These are phyloP conservation scores for Patagioenas fasciata DNA, from an alignment of 2,113 vertebrate genomes.

Conservation along the genomic window DNA sequence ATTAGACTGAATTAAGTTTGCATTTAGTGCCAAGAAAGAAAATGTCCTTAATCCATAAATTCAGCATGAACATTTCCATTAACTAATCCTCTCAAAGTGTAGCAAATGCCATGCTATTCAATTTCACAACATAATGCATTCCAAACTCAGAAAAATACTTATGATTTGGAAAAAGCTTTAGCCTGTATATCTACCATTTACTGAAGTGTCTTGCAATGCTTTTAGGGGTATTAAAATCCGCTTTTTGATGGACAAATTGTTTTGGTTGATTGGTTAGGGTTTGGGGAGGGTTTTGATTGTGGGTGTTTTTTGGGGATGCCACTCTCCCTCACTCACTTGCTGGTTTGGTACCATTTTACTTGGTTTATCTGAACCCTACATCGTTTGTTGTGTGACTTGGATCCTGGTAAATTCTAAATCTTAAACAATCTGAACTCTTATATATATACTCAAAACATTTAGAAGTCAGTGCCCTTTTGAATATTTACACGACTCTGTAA, in stretches of 20 bases:
- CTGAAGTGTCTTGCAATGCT: neutral
- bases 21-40: neutral
- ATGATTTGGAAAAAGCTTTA: neutral
- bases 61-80: neutral
- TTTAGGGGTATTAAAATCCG: neutral
- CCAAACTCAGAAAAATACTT: neutral
- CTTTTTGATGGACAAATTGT: neutral
- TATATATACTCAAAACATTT: neutral
- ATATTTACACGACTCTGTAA: neutral
- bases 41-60: neutral
- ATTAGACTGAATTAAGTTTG: neutral
- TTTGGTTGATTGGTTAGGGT: neutral
- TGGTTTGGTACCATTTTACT: neutral
- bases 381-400: neutral
- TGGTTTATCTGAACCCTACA: neutral
- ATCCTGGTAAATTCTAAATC: neutral
- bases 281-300: neutral
- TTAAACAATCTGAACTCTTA: neutral
- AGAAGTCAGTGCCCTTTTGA: neutral
- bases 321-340: fast-evolving
- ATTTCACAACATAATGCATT: neutral
- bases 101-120: neutral
- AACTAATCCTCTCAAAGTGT: constrained; percentile 18
- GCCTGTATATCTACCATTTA: neutral
- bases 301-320: fast-evolving